A percentile compares a stretch with the other conserved stretches of the same genome.
phyloP scores from a whole-genome alignment of 2,888 invertebrate species.

The Andrena fulva region DNA sequence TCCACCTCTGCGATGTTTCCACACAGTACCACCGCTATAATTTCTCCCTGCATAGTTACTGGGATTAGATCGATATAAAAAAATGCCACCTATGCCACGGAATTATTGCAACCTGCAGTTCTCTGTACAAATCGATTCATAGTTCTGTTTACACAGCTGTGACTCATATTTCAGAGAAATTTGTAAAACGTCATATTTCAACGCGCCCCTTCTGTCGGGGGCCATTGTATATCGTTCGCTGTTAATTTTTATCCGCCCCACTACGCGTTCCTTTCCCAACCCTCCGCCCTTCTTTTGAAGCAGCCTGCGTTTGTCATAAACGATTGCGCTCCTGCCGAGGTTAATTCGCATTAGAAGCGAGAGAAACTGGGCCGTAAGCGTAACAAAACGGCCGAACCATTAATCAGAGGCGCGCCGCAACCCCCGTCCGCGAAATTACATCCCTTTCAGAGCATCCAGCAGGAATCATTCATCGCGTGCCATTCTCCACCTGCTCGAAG shows the following conservation, averaged over 20 bases:
- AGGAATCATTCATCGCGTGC: slow-evolving; percentile 26
- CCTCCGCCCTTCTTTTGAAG: not conserved
- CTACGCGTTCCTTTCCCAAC: no score
- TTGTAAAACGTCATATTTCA: slow-evolving; percentile 10
- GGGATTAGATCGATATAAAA: not conserved
- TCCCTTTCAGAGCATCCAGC: not conserved
- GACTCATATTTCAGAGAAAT: slow-evolving; percentile 14
- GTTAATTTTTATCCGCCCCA: not conserved
- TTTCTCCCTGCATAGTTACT: not conserved
- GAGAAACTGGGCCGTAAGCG: not conserved
- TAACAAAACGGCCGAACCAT: slow-evolving; percentile 16
- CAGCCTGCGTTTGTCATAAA: not conserved
- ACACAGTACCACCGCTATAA: not conserved
- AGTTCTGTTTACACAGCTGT: slow-evolving; percentile 12
- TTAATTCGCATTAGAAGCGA: slow-evolving; percentile 6
- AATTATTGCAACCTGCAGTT: not conserved
- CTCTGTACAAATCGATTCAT: not conserved
- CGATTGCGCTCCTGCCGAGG: not conserved
- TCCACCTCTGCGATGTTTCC: not conserved
- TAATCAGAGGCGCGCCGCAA: slow-evolving; percentile 31
- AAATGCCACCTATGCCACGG: not conserved
- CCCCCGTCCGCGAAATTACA: slow-evolving; percentile 11
- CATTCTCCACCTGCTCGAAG: slow-evolving; percentile 34
- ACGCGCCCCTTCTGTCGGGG: not conserved
- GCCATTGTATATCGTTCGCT: not conserved